Base-by-base conservation (phyloP, 2,797 vertebrate species). In the Ctenopoma multispine region DNA sequence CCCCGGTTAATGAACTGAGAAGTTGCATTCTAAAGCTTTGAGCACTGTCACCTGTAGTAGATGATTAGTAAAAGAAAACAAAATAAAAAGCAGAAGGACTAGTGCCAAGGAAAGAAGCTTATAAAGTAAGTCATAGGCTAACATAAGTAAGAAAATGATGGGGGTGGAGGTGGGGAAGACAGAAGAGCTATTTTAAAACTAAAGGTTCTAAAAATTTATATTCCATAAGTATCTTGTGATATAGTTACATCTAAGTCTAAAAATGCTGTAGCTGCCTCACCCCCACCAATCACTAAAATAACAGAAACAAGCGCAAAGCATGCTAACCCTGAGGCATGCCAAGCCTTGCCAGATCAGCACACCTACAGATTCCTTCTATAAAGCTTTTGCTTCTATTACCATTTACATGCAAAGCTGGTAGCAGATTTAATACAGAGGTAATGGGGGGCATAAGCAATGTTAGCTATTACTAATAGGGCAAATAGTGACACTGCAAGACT, bases 401-500 rank as follows among this genome's bases (percentile, higher is more conserved):
- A 87, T 58, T 53, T 57, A 77, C 96, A 97, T 97, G 96, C 97
- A 97, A 95, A 96, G 94, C 93, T 90, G 73, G 81, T 63, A 84
- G 79, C 76, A 83, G 72, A 71, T 81, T 87, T 82, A 61, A 78
- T 69, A 77, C 76, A 68, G 38, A 74, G 53, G 31, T 63, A 51
- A 73, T 60, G 69, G 57, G 78, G 56, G 58, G 36, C 62, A 67
- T 77, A 90, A 93, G 91, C 91, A 79, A 85, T 79, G 68, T 86
- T 82, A 88, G 83, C 91, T 75, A 66, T 73, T 75, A 71, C 76
- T 80, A 85, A 67, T 77, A 75, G 47, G 48, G 76, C 53, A 82
- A 75, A 74, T 66, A 80, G 74, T 20, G 21, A 85, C 87, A 90
- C 84, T 83, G 84, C 85, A 85, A 67, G 69, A 85, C 89, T 89